Evolutionary conservation across 2,797 vertebrate genomes (phyloP).

Genomic region (Brachyrhaphis roseni): DNA sequence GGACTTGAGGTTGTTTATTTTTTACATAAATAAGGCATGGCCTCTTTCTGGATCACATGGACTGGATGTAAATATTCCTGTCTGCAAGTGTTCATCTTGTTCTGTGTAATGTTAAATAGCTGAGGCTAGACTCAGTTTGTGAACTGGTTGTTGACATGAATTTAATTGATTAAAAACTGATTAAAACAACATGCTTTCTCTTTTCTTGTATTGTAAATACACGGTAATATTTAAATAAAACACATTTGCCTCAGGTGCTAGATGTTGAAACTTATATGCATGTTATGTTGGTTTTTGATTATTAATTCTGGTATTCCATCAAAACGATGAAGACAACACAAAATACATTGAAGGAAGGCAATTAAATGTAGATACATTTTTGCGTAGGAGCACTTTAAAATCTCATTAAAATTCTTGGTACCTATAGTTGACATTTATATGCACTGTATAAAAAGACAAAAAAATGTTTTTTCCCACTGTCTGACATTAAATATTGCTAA

Average conservation of each 20-base stretch:
- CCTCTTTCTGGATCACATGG: slow-evolving; percentile 10
- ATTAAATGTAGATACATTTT: background rate
- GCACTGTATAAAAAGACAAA: background rate
- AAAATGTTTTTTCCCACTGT: background rate
- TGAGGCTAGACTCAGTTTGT: slow-evolving; percentile 41
- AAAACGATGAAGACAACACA: background rate
- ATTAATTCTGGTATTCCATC: background rate
- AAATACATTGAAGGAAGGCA: background rate
- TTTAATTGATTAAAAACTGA: slow-evolving; percentile 40
- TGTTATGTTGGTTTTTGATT: background rate
- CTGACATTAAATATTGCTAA: background rate
- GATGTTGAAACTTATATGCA: background rate
- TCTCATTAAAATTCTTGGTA: background rate
- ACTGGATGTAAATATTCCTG: slow-evolving; percentile 25
- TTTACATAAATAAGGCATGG: slow-evolving; percentile 32
- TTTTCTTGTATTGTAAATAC: background rate
- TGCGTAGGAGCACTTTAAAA: background rate
- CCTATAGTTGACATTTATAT: background rate
- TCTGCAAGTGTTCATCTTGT: slow-evolving; percentile 31
- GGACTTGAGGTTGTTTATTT: slow-evolving; percentile 11
- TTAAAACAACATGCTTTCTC: background rate
- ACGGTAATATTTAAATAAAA: background rate
- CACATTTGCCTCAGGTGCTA: background rate
- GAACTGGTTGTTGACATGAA: slow-evolving; percentile 26
- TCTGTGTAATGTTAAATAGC: slow-evolving; percentile 24